Base-by-base conservation (phyloP, 2,888 invertebrate genomes). In the Enchytraeus crypticus region DNA sequence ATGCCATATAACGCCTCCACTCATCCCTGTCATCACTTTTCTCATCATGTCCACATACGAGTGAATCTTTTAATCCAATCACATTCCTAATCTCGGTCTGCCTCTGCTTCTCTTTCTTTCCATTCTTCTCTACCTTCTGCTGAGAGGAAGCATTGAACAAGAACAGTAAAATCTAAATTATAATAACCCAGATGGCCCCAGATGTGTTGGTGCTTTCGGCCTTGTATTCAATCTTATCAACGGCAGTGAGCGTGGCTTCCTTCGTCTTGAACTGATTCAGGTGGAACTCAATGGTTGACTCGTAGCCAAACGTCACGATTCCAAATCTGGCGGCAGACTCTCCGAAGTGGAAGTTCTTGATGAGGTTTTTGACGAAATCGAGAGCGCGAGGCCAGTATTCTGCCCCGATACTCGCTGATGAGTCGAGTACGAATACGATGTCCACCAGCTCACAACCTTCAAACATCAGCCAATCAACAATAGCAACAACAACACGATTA, bases 401-500 rank as follows among this genome's bases (percentile, higher is more conserved):
- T 14, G 21, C n/a, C 0, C 53, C 53, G 14, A 65, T 57, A 47
- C 61, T 61, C 3, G 63, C 65, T 5, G 65, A 65, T 5, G 65
- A 59, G 47, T 65, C 65, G 45, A 65, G 45, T 0, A 64, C 61
- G 45, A 65, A 64, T n/a, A 57, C 29, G n/a, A 61, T 47, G 55
- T 65, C 63, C 4, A 54, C 54, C 26, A 38, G 23, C 18, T 38
- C 33, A 30, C 57, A 33, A 21, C 49, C 49, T 21, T 51, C 53
- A 8, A n/a, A n/a, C n/a, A n/a, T n/a, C n/a, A n/a, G n/a, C n/a
- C n/a, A n/a, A n/a, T n/a, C n/a, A n/a, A n/a, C n/a, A n/a, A n/a
- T n/a, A n/a, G n/a, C n/a, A n/a, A n/a, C n/a, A n/a, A n/a, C n/a
- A n/a, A n/a, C n/a, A n/a, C n/a, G n/a, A n/a, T n/a, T n/a, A n/a